Conservation (phyloP, 1,140 invertebrate species). For the Eumaeus atala region DNA sequence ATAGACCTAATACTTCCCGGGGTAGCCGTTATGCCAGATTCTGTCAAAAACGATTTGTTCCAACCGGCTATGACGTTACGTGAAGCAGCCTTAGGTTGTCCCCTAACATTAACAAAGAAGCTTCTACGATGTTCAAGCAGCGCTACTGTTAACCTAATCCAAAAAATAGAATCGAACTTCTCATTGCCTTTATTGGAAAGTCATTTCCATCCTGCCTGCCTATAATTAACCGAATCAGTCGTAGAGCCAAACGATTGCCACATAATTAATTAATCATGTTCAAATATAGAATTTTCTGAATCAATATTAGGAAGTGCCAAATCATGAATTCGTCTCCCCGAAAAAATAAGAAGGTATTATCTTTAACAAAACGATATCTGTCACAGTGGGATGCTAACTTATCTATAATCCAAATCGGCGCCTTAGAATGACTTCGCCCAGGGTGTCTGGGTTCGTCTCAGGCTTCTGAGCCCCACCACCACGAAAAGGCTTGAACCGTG, state of each 20-base stretch:
- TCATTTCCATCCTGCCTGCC: constrained; percentile 32
- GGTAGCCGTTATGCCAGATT: constrained; percentile 16
- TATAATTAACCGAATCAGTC: constrained; percentile 23
- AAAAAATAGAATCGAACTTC: constrained; percentile 27
- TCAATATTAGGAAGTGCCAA: constrained; percentile 24
- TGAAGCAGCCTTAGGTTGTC: too few relatives aligned
- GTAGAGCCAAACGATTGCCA: constrained; percentile 34
- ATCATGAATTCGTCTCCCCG: constrained; percentile 26
- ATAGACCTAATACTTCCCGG: constrained; percentile 21
- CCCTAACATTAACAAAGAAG: too few relatives aligned
- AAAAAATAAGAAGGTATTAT: constrained; percentile 26
- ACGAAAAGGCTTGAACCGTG: too few relatives aligned
- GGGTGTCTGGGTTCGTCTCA: too few relatives aligned
- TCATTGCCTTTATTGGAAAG: constrained; percentile 16
- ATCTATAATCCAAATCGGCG: constrained; percentile 33
- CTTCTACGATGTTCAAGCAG: too few relatives aligned
- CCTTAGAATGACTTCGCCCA: constrained; percentile 19
- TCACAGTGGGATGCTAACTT: constrained; percentile 10
- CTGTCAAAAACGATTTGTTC: constrained; percentile 10
- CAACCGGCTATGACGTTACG: constrained; percentile 22
- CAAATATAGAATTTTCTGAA: constrained; percentile 1
- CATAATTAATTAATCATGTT: constrained; percentile 25
- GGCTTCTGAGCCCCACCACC: too few relatives aligned
- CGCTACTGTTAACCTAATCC: too few relatives aligned
- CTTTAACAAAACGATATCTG: constrained; percentile 15